Evolutionary conservation across 2,113 vertebrate species (phyloP).

Genomic region (Hydropotes inermis): DNA sequence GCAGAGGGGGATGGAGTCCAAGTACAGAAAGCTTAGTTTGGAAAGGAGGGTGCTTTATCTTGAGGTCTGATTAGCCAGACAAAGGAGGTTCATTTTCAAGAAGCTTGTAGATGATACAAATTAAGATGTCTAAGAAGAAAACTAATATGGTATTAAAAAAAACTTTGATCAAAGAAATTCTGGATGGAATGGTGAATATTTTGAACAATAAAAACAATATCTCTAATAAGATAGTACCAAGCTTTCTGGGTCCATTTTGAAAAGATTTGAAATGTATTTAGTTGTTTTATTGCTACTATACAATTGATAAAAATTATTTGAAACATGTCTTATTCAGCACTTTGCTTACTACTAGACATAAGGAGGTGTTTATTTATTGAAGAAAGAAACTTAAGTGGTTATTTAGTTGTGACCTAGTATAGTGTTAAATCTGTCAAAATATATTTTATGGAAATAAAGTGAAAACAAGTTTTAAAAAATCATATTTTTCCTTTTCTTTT

Average conservation of each 20-base stretch:
- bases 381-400: conserved; percentile 19
- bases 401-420: neutral
- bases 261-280: conserved; percentile 15
- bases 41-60: neutral
- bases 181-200: neutral
- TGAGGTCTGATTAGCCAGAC: neutral
- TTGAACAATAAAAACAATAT: conserved; percentile 27
- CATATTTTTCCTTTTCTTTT: conserved; percentile 56
- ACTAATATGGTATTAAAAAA: neutral
- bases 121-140: conserved; percentile 36
- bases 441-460: conserved; percentile 45
- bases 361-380: neutral
- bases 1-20: neutral
- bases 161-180: conserved; percentile 32
- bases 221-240: neutral
- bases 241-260: conserved; percentile 4
- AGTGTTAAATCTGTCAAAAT: conserved; percentile 30
- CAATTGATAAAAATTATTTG: conserved; percentile 24
- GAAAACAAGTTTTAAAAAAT: conserved; percentile 52
- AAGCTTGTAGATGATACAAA: conserved; percentile 6
- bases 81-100: neutral
- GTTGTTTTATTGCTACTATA: conserved; percentile 19
- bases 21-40: neutral
- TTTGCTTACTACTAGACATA: neutral
- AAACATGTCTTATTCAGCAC: neutral